phyloP scores from a whole-genome alignment of 2,113 vertebrate species.

The Mus pahari region DNA sequence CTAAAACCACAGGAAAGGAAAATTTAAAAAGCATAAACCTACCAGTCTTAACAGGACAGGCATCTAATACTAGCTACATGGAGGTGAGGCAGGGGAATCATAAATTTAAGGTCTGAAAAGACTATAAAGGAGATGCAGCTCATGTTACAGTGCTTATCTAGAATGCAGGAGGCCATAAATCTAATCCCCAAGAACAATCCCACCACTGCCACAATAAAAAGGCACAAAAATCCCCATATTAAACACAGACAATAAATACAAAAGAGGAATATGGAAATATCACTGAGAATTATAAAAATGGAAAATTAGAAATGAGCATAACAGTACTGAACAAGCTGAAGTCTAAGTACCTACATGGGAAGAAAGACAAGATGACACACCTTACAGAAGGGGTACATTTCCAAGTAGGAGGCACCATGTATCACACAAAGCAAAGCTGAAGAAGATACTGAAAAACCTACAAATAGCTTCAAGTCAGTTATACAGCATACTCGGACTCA shows the following conservation, averaged over 20 bases:
- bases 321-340: not conserved
- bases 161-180: not conserved
- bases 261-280: not conserved
- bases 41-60: not conserved
- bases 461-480: not conserved
- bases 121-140: not conserved
- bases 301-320: not conserved
- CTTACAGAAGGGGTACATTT: not conserved
- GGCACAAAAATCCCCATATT: not conserved
- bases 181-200: not conserved
- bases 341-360: not conserved
- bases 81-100: not conserved
- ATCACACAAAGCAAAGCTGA: not conserved
- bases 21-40: not conserved
- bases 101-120: not conserved
- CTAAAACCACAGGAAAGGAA: not conserved
- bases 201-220: not conserved
- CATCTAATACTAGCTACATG: not conserved
- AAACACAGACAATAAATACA: not conserved
- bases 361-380: not conserved
- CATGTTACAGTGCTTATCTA: not conserved
- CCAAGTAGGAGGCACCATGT: not conserved
- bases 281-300: slow-evolving; percentile 19
- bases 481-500: not conserved
- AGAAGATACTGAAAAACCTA: not conserved